Conservation (phyloP, 92 coral and sea anemone genomes). For the Actinostola sp. region DNA sequence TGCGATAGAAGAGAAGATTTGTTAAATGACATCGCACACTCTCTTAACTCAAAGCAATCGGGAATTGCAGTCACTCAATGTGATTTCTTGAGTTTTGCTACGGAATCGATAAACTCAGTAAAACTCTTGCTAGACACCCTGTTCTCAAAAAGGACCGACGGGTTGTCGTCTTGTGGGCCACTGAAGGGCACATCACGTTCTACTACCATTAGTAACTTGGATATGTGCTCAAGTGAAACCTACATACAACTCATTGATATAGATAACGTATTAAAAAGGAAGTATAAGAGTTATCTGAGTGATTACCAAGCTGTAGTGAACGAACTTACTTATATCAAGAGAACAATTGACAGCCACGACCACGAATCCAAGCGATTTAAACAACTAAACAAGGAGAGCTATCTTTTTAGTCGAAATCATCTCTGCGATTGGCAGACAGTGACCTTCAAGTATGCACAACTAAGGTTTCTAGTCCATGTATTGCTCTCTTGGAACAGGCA, state of each 20-base stretch:
- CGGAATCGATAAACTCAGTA: background rate
- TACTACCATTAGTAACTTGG: background rate
- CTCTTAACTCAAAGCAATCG: background rate
- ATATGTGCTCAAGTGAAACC: conserved; percentile 12
- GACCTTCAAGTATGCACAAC: background rate
- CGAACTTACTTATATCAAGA: background rate
- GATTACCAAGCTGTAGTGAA: background rate
- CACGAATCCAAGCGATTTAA: conserved; percentile 6
- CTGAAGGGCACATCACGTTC: background rate
- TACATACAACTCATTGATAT: background rate
- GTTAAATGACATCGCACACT: background rate
- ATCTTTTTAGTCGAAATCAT: background rate
- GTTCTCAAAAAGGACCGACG: background rate
- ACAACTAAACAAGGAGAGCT: conserved; percentile 3
- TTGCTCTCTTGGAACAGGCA: conserved; percentile 28
- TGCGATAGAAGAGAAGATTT: background rate
- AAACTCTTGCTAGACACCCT: background rate
- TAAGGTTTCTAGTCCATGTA: conserved; percentile 14
- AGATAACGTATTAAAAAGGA: background rate
- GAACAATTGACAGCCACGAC: background rate
- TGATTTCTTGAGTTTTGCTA: background rate
- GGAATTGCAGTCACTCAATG: background rate
- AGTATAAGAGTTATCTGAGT: background rate
- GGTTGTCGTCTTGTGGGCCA: background rate
- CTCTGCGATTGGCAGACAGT: conserved; percentile 20